These are phyloP conservation scores for Bombus superbus DNA, from an alignment of 1,140 invertebrate species.

Conservation along the genomic window DNA sequence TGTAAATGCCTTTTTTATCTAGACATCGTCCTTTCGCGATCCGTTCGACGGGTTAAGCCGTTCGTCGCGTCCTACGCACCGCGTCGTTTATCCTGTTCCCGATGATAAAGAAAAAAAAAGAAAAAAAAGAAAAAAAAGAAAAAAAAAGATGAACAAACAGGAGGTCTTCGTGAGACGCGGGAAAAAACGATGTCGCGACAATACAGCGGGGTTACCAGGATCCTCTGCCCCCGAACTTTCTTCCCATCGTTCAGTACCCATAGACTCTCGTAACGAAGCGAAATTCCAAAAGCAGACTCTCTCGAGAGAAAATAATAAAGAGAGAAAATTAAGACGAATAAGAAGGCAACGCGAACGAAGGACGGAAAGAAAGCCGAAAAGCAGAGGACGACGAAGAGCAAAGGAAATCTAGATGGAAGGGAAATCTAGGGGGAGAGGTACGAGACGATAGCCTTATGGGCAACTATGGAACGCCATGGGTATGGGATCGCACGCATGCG, in stretches of 20 bases:
- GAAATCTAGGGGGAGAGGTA: conserved; percentile 42
- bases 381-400: neutral
- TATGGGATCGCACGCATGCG: conserved; percentile 76
- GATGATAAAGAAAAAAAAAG: neutral
- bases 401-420: conserved; percentile 37
- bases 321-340: neutral
- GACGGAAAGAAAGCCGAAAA: neutral
- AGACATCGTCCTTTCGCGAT: conserved; percentile 44
- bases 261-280: too few relatives aligned
- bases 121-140: neutral
- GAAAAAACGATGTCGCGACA: conserved; percentile 9
- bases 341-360: too few relatives aligned
- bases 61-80: conserved; percentile 23
- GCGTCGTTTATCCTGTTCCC: conserved; percentile 9
- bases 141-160: neutral
- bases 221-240: conserved; percentile 4
- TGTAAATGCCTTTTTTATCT: conserved; percentile 39
- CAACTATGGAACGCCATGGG: conserved; percentile 68
- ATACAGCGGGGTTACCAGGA: neutral
- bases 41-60: conserved; percentile 35
- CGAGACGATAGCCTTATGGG: conserved; percentile 59
- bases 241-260: neutral
- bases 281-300: neutral
- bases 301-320: too few relatives aligned
- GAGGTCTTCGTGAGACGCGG: neutral